These are phyloP conservation scores for Gymnoscopelus microlampas DNA, from an alignment of 2,797 vertebrate species.

Conservation along the genomic window DNA sequence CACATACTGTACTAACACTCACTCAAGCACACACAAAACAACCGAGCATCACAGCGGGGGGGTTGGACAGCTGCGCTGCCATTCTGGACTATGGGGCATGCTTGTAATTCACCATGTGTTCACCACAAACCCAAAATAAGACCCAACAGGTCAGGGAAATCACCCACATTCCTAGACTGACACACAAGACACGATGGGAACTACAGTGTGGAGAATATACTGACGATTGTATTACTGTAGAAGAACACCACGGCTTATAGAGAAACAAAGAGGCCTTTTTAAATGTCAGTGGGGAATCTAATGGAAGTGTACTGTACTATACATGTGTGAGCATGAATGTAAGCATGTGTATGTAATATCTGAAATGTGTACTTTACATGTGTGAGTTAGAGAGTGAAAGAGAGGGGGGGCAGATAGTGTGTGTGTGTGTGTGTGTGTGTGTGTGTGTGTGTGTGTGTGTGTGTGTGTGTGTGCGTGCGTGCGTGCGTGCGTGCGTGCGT, in stretches of 20 bases:
- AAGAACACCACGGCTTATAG: neutral
- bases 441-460: too few species aligned
- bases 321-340: too few species aligned
- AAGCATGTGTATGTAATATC: neutral
- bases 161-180: constrained; percentile 59
- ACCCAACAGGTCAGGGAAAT: constrained; percentile 41
- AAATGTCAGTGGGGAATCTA: neutral
- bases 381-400: neutral
- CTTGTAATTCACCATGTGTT: constrained; percentile 74
- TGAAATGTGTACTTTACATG: neutral
- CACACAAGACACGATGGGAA: constrained; percentile 16
- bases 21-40: constrained; percentile 26
- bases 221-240: neutral
- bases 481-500: neutral
- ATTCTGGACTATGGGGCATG: constrained; percentile 54
- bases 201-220: constrained; percentile 2
- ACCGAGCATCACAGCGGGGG: constrained; percentile 55
- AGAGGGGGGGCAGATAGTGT: too few species aligned
- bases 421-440: neutral
- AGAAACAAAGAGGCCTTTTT: neutral
- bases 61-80: constrained; percentile 74
- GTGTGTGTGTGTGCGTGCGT: constrained; percentile 2
- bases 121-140: constrained; percentile 75
- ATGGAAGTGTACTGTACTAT: too few species aligned
- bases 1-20: constrained; percentile 12